These are phyloP conservation scores for Chitala chitala DNA, from an alignment of 2,113 vertebrate genomes.

Conservation along the genomic window DNA sequence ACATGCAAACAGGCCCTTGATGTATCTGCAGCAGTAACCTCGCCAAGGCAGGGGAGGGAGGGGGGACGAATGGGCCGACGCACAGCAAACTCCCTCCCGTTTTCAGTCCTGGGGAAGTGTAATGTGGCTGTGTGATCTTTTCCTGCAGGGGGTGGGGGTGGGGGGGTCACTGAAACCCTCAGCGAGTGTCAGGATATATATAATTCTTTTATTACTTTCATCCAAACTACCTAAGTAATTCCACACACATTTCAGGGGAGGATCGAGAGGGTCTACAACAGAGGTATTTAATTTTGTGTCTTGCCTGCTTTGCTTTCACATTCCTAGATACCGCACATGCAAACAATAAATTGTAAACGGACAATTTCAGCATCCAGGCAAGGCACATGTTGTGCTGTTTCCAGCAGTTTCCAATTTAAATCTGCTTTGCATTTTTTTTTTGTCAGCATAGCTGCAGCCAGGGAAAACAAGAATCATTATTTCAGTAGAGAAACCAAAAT, in stretches of 20 bases:
- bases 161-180: not conserved
- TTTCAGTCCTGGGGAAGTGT: no score
- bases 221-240: constrained; percentile 14
- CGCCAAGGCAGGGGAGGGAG: no score
- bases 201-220: constrained; percentile 46
- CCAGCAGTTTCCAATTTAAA: not conserved
- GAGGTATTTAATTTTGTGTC: constrained; percentile 56
- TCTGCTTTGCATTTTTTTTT: not conserved
- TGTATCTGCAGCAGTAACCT: no score
- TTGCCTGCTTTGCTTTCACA: not conserved
- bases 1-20: no score
- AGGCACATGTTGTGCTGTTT: not conserved
- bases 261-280: constrained; percentile 36
- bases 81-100: no score
- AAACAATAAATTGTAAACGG: not conserved
- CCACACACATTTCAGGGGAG: constrained; percentile 30
- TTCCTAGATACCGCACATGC: not conserved
- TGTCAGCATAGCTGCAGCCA: not conserved
- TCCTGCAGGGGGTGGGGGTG: not conserved
- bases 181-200: constrained; percentile 44
- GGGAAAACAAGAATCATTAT: not conserved
- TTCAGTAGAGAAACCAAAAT: not conserved
- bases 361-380: not conserved
- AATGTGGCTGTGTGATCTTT: no score
- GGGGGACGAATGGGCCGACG: no score